Conservation (phyloP, 2,113 vertebrate genomes). For the Psammodynastes pulverulentus region DNA sequence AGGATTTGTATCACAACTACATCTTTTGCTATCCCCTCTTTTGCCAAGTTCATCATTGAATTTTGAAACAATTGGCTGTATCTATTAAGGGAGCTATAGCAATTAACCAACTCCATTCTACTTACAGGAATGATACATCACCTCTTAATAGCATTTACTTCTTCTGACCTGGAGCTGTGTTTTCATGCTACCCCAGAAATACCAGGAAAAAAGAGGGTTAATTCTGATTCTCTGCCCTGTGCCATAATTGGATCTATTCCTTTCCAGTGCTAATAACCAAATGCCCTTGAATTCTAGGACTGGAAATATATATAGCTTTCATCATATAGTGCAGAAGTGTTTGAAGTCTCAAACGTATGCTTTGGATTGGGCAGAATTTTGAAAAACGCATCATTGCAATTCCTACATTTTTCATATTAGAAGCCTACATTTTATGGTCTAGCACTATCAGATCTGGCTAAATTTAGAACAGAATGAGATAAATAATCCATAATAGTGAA, state of each 20-base stretch:
- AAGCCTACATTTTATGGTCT: neutral
- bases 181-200: neutral
- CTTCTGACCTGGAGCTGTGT: neutral
- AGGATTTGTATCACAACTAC: neutral
- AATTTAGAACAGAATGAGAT: neutral
- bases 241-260: neutral
- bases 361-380: neutral
- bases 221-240: neutral
- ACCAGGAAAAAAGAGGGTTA: neutral
- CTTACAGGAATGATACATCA: neutral
- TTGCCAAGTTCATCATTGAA: neutral
- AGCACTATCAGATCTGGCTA: conserved; percentile 8
- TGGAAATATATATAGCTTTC: neutral
- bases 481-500: neutral
- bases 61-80: conserved; percentile 1
- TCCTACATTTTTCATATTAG: neutral
- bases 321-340: neutral
- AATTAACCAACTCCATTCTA: neutral
- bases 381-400: neutral
- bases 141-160: neutral
- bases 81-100: neutral
- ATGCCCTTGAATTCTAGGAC: neutral
- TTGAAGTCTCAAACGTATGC: too few species aligned
- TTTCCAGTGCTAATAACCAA: neutral
- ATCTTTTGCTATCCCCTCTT: neutral